Evolutionary conservation across 2,113 vertebrate genomes (phyloP), one percentile per base, ranked within the genome.

Genomic region (Anarrhichthys ocellatus): DNA sequence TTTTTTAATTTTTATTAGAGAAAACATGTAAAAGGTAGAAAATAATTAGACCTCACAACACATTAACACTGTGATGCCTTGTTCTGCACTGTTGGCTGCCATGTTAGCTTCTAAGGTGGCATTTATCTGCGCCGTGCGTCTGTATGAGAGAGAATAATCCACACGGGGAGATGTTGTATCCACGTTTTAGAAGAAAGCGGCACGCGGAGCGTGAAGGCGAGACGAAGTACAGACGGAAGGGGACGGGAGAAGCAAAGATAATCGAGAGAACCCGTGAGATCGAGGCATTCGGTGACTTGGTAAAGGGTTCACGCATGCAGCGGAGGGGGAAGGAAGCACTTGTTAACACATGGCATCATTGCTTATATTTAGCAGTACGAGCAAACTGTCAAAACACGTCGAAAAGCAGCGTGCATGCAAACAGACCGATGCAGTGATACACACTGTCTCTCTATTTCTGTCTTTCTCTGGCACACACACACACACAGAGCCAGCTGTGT

Each of bases 401-500:
- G 22, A 46, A 63, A 52, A 61, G 52, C 58, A 56, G 8, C 58
- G 11, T 54, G 34, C 59, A 63, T 46, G 40, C 58, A 83, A 52
- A 71, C 14, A 67, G 20, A 46, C 58, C 29, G 48, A 73, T 74
- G 44, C 76, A 34, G 48, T 40, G 6, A 50, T 27, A 56, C 66
- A 84, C 67, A 56, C 68, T 6, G 27, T 69, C 76, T 72, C 69
- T 67, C 44, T 81, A 4, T 70, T 74, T 77, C 48, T 81, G 40
- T 62, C 40, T 78, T 6, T 34, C 34, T 34, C 34, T 34, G 5
- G 40, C 74, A 80, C 81, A 81, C 81, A 84, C 78, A 80, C 52
- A 75, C 75, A 81, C 67, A 32, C 48, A 18, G 54, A 83, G 85
- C 76, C 91, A 92, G 89, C 76, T 92, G 89, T 83, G 88, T 90